Base-by-base conservation (phyloP, 2,797 vertebrate species). In the Siniperca undulata region DNA sequence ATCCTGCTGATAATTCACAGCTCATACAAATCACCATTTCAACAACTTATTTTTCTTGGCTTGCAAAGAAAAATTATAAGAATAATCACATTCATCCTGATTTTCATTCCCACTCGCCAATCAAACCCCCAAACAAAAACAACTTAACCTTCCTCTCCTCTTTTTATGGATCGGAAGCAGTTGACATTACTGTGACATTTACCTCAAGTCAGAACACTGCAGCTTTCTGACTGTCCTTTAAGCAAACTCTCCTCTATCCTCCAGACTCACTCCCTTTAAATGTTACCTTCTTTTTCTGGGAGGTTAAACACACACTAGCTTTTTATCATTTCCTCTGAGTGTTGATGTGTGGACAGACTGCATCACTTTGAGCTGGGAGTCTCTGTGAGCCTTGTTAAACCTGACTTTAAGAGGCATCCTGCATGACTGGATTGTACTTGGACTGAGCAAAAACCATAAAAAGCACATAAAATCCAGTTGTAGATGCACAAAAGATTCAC, bases 161-260 rank as follows among this genome's bases (percentile, higher is more conserved):
- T 93, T 88, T 90, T 64, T 65, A 95, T 80, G 74, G 84, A 89
- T 92, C 80, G 89, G 86, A 93, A 87, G 84, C 91, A 86, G 93
- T 85, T 96, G 95, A 96, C 95, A 96, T 96, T 96, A 95, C 48
- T 38, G 86, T 96, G 95, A 96, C 95, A 96, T 97, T 96, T 96
- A 94, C 89, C 81, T 88, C 50, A 44, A 84, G 82, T 88, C 77
- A 82, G 89, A 90, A 89, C 77, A 72, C 58, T 34, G 84, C 70
- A 65, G 81, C 84, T 61, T 72, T 61, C 78, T 50, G 70, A 88
- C 90, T 93, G 93, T 95, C 96, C 93, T 95, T 92, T 83, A 65
- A 89, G 85, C 92, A 94, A 94, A 93, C 90, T 79, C 88, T 66
- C 75, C 66, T 64, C 73, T 77, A 17, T 85, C 91, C 94, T 20